phyloP scores from a whole-genome alignment of 1,140 invertebrate species.

The Drosophila suzukii region DNA sequence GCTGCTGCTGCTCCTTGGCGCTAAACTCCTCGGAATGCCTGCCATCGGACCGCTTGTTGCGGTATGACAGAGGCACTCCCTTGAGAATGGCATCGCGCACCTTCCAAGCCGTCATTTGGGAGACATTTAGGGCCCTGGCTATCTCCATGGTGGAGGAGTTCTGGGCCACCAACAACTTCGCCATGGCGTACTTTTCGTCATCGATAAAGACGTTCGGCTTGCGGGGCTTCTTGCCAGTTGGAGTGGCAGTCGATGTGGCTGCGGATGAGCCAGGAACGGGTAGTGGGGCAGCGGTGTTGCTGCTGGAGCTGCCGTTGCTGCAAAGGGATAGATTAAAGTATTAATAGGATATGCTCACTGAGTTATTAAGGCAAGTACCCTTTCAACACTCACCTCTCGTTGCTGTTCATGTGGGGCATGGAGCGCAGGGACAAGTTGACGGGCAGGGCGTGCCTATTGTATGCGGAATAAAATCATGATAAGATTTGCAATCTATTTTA shows the following conservation, averaged over 20 bases:
- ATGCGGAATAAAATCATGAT: not conserved
- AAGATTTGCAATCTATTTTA: not conserved
- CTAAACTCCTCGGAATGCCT: constrained; percentile 34
- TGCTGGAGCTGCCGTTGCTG: constrained; percentile 66
- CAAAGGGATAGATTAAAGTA: not conserved
- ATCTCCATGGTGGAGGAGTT: constrained; percentile 83
- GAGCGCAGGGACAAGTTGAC: constrained; percentile 79
- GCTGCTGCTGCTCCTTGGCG: constrained; percentile 47
- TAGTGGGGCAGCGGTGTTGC: constrained; percentile 39
- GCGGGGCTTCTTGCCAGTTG: constrained; percentile 75
- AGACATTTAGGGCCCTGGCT: constrained; percentile 75
- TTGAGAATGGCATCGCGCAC: constrained; percentile 81
- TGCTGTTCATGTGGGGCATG: constrained; percentile 68
- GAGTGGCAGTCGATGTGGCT: constrained; percentile 34
- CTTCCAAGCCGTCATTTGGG: constrained; percentile 84
- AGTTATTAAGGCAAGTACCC: not conserved
- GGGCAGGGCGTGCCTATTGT: constrained; percentile 63
- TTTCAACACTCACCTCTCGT: constrained; percentile 56
- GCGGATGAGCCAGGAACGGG: constrained; percentile 10
- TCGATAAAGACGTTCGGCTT: constrained; percentile 84
- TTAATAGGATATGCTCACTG: not conserved
- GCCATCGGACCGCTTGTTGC: constrained; percentile 69
- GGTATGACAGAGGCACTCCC: constrained; percentile 79
- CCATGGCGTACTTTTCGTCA: constrained; percentile 82
- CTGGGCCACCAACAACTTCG: constrained; percentile 76